These are phyloP conservation scores for Drosophila busckii DNA, from an alignment of 1,140 invertebrate species.

Conservation along the genomic window DNA sequence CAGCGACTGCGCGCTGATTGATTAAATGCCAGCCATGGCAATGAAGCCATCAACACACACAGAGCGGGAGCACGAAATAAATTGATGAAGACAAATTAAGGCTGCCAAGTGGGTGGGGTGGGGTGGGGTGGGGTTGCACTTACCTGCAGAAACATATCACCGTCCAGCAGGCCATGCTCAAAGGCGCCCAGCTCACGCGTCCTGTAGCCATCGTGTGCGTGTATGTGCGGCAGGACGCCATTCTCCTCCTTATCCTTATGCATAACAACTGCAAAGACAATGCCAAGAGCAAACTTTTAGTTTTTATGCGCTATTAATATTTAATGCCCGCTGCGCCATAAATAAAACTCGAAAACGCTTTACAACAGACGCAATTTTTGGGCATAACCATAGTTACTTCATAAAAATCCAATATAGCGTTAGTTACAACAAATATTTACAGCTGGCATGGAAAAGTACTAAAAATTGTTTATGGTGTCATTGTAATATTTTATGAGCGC, in stretches of 20 bases:
- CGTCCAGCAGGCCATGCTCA: slow-evolving; percentile 93
- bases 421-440: slow-evolving; percentile 72
- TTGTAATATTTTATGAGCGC: slow-evolving; percentile 73
- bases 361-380: slow-evolving; percentile 15
- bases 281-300: slow-evolving; percentile 27
- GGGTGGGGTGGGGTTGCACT: slow-evolving; percentile 39
- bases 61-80: slow-evolving; percentile 61
- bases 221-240: slow-evolving; percentile 80
- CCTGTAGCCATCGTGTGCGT: slow-evolving; percentile 82
- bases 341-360: slow-evolving; percentile 63
- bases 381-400: slow-evolving; percentile 68
- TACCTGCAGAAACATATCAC: slow-evolving; percentile 97
- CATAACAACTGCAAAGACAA: slow-evolving; percentile 89
- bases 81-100: slow-evolving; percentile 68
- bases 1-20: slow-evolving; percentile 66
- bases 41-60: slow-evolving; percentile 63
- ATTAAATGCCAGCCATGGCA: slow-evolving; percentile 37
- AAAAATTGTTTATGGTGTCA: slow-evolving; percentile 77
- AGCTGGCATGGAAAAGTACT: slow-evolving; percentile 65
- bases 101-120: neutral
- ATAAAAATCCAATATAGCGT: slow-evolving; percentile 68
- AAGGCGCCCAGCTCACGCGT: slow-evolving; percentile 90
- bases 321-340: slow-evolving; percentile 49
- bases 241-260: slow-evolving; percentile 93
- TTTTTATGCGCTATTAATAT: slow-evolving; percentile 69